Conservation (phyloP, 1,140 invertebrate genomes). For the Panulirus ornatus region DNA sequence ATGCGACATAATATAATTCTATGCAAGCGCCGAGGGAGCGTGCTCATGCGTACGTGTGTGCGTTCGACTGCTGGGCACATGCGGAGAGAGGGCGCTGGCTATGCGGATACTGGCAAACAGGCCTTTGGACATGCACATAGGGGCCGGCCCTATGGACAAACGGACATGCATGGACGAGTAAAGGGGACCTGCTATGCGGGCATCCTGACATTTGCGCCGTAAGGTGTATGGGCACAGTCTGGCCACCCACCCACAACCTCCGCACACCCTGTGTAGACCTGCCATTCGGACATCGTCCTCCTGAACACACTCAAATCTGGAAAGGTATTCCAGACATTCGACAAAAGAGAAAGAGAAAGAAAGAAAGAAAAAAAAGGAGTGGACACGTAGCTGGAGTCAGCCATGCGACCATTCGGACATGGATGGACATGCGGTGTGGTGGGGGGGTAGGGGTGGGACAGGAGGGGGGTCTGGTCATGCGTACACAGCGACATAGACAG, state of each 20-base stretch:
- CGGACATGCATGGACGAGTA: slow-evolving; percentile 47
- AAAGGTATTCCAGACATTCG: background rate
- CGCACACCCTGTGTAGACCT: background rate
- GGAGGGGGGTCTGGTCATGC: background rate
- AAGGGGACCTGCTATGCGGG: slow-evolving; percentile 29
- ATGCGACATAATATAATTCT: slow-evolving; percentile 61
- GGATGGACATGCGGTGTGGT: slow-evolving; percentile 43
- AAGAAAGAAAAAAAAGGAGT: background rate
- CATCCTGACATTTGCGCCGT: background rate
- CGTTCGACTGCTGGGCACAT: background rate
- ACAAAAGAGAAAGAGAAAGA: slow-evolving; percentile 21
- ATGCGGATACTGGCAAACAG: slow-evolving; percentile 38
- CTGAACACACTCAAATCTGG: slow-evolving; percentile 11
- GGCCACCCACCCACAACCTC: background rate
- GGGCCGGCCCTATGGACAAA: slow-evolving; percentile 17
- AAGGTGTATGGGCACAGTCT: background rate
- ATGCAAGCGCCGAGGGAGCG: slow-evolving; percentile 32
- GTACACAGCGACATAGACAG: slow-evolving; percentile 42
- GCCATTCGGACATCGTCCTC: background rate
- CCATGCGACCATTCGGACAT: slow-evolving; percentile 48
- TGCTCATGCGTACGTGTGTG: slow-evolving; percentile 4
- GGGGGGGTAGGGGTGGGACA: background rate
- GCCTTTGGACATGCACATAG: slow-evolving; percentile 36
- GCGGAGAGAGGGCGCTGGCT: background rate
- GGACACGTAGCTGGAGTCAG: slow-evolving; percentile 51